A percentile compares a stretch with the other conserved stretches of the same genome.
phyloP scores from a whole-genome alignment of 1,140 invertebrate species.

The Ganaspis sp. region DNA sequence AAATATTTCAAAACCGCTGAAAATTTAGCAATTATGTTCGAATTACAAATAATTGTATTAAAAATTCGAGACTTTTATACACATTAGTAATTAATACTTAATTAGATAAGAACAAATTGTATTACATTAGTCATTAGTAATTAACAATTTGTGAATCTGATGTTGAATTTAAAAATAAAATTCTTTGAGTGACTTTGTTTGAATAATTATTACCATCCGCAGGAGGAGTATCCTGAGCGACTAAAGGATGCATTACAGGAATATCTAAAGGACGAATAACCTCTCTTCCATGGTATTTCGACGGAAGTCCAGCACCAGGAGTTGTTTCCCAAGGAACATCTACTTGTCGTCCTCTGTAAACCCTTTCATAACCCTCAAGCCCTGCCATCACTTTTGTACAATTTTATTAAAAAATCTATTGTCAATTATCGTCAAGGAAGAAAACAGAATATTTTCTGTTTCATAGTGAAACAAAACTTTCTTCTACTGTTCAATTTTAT shows the following conservation, averaged over 20 bases:
- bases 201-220: conserved; percentile 61
- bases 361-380: conserved; percentile 26
- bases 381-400: neutral
- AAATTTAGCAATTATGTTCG: too few species aligned
- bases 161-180: conserved; percentile 12
- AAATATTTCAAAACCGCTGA: too few species aligned
- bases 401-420: neutral
- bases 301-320: conserved; percentile 7
- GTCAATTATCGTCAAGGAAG: neutral
- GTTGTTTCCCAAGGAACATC: conserved; percentile 33
- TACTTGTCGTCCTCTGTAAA: conserved; percentile 1
- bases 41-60: too few species aligned
- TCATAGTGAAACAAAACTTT: neutral
- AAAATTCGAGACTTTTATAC: too few species aligned
- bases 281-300: conserved; percentile 63
- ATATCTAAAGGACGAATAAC: conserved; percentile 69
- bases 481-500: too few species aligned
- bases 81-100: too few species aligned
- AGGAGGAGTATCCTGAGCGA: conserved; percentile 61
- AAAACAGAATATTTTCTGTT: neutral
- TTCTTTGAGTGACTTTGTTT: neutral
- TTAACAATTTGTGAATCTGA: neutral
- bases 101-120: too few species aligned
- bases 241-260: conserved; percentile 55
- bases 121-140: too few species aligned